Evolutionary conservation across 2,888 invertebrate species (phyloP), one percentile per base, ranked within the genome.

Genomic region (Cylloceria caligata): DNA sequence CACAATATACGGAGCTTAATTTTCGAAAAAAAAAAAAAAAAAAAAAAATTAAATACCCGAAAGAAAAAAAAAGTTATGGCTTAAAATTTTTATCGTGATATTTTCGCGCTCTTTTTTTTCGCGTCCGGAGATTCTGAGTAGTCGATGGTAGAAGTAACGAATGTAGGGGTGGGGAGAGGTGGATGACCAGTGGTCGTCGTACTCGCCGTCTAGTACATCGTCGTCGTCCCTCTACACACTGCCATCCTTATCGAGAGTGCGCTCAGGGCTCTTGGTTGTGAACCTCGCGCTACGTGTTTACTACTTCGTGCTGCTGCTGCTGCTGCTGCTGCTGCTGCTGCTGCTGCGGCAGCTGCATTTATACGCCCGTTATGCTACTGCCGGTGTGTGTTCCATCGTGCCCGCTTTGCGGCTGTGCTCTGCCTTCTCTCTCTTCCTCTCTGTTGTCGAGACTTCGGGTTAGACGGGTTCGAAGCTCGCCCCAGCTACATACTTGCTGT

Each of bases 331-430:
- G n/a, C n/a, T n/a, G n/a, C n/a, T n/a, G n/a, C n/a, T 62, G 45
- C 57, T 27, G 74, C 39, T 57, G 69, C 47, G 74, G 83, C 83
- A 83, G 83, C 81, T 83, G 83, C 83, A 81, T 80, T 81, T 71
- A 62, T 78, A 77, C 73, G 68, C 83, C 81, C 81, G 77, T 77
- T 81, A 81, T 67, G 72, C 64, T 42, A 36, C 57, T 52, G 60
- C 71, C 67, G 52, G 30, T 62, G 73, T 79, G 57, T 69, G 64
- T 34, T 36, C 69, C 69, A 67, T 64, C 72, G 49, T 57, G 24
- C 67, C 39, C 72, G 49, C 57, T 72, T 67, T 68, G 71, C 65
- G 67, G 60, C 81, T 76, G 64, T 68, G 42, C 64, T 24, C 16
- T 13, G 11, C 16, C 57, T 57, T 30, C 57, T 42, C 39, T 49